Percentiles rank a stretch among this genome's conserved stretches.
phyloP scores from a whole-genome alignment of 2,113 vertebrate genomes.

The Collichthys lucidus region DNA sequence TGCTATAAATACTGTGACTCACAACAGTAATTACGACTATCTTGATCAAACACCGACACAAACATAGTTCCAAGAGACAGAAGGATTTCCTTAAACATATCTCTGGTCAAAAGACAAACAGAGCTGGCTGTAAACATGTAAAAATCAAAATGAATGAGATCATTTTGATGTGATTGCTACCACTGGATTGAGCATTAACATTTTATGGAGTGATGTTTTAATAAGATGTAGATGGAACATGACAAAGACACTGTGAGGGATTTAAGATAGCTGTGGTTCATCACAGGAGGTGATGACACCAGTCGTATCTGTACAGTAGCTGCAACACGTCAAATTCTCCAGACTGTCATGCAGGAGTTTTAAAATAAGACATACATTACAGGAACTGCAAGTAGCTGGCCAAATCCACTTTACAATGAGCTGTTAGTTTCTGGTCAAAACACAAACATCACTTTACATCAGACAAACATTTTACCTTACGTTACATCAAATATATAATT shows the following conservation, averaged over 20 bases:
- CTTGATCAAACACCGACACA: not conserved
- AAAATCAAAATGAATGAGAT: conserved; percentile 20
- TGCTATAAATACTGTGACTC: not conserved
- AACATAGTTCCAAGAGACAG: not conserved
- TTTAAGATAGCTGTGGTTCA: conserved; percentile 10
- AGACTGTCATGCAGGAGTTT: not conserved
- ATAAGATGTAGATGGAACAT: conserved; percentile 40
- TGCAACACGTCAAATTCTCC: not conserved
- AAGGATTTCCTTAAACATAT: not conserved
- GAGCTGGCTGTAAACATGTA: not conserved
- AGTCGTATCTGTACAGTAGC: conserved; percentile 2
- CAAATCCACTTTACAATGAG: not conserved
- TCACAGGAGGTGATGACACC: not conserved
- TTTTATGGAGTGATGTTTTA: not conserved
- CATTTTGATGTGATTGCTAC: conserved; percentile 12
- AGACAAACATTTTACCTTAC: conserved; percentile 1
- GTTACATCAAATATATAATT: not conserved
- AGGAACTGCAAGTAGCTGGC: no score
- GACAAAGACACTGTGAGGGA: conserved; percentile 22
- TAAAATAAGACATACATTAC: not conserved
- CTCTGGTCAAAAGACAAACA: conserved; percentile 24
- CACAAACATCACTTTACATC: conserved; percentile 1
- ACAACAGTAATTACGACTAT: not conserved
- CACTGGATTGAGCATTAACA: conserved; percentile 15
- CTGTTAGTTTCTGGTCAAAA: conserved; percentile 1